Evolutionary conservation across 2,888 invertebrate genomes (phyloP).

Genomic region (Leptopterna dolabrata): DNA sequence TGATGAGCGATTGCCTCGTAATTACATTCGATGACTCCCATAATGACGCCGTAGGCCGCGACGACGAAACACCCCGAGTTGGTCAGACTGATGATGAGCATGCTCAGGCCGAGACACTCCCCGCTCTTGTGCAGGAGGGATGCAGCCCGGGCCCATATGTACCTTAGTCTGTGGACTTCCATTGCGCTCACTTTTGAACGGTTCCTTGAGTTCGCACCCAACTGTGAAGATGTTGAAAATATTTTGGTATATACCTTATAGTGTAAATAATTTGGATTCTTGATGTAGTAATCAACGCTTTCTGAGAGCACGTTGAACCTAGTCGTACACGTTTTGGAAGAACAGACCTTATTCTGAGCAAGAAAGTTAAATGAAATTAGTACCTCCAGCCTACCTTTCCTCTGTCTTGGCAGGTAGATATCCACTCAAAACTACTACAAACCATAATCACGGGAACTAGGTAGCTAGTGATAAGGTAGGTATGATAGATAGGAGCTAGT

Average conservation of each 20-base stretch:
- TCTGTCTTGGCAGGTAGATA: too few relatives aligned
- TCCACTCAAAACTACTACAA: too few relatives aligned
- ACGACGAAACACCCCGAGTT: neutral
- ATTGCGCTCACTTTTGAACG: neutral
- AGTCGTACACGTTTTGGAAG: too few relatives aligned
- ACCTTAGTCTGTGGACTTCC: conserved; percentile 8
- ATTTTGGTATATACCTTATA: neutral
- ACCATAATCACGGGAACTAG: too few relatives aligned
- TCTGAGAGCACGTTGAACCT: too few relatives aligned
- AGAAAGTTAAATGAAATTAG: too few relatives aligned
- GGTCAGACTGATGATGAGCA: conserved; percentile 11
- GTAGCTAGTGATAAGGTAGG: too few relatives aligned
- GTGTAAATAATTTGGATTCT: neutral
- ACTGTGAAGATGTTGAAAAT: neutral
- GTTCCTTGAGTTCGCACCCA: neutral
- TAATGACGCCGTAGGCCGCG: conserved; percentile 3
- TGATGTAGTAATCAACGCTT: too few relatives aligned
- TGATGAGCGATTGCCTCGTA: neutral
- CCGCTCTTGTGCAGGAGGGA: neutral
- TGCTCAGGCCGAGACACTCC: neutral
- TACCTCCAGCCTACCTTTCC: too few relatives aligned
- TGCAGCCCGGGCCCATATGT: neutral
- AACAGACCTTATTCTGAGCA: too few relatives aligned
- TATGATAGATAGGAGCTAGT: too few relatives aligned
- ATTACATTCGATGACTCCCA: neutral